A percentile compares a stretch with the other conserved stretches of the same genome.
phyloP scores from a whole-genome alignment of 2,888 invertebrate species.

The Metacarcinus magister region DNA sequence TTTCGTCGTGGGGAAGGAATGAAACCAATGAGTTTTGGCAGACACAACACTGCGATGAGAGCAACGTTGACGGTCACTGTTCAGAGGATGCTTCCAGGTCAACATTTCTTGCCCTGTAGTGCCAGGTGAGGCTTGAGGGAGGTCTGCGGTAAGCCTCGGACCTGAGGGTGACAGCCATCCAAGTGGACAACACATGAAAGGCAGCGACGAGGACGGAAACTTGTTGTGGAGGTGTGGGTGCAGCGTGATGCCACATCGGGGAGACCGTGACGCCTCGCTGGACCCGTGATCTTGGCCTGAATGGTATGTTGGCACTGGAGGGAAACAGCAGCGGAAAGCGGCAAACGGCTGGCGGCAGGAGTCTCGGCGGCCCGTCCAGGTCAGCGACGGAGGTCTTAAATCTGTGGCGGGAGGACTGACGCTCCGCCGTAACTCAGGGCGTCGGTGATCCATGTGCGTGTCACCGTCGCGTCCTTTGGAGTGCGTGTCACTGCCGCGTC shows the following conservation, averaged over 20 bases:
- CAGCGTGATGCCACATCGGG: neutral
- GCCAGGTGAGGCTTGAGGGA: neutral
- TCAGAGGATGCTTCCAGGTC: neutral
- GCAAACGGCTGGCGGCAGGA: neutral
- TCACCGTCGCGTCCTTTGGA: slow-evolving; percentile 64
- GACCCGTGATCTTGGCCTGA: neutral
- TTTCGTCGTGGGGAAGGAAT: neutral
- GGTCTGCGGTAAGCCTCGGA: neutral
- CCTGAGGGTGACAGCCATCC: neutral
- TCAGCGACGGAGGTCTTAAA: slow-evolving; percentile 47
- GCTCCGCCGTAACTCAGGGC: slow-evolving; percentile 66
- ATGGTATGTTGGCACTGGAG: neutral
- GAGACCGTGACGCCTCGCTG: neutral
- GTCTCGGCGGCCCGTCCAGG: slow-evolving; percentile 34
- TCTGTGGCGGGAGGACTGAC: slow-evolving; percentile 28
- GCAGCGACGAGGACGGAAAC: neutral
- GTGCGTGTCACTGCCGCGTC: slow-evolving; percentile 69
- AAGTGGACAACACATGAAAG: neutral
- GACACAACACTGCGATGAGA: neutral
- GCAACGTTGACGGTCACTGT: neutral
- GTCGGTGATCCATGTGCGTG: slow-evolving; percentile 62
- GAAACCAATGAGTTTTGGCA: neutral
- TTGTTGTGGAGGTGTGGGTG: neutral
- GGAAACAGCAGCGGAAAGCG: neutral
- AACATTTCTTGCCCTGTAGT: neutral